Percentiles rank a stretch among this genome's conserved stretches.
Conservation (phyloP, 2,797 vertebrate genomes). For the Lutjanus campechanus region DNA sequence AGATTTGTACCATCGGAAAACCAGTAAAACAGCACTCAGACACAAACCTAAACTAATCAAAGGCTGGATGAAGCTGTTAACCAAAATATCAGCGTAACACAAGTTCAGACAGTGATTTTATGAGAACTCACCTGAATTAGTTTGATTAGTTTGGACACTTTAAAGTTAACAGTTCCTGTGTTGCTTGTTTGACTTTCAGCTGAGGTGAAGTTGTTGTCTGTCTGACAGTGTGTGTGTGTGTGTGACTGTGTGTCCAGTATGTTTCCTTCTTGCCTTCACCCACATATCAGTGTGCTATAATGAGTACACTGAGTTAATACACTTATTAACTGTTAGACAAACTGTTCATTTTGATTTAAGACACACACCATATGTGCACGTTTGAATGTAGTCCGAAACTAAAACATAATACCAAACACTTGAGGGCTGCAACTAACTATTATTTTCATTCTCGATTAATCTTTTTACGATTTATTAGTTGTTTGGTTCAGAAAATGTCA, state of each 20-base stretch:
- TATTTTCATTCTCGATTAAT: too few relatives aligned
- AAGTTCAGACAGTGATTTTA: neutral
- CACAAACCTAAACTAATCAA: constrained; percentile 6
- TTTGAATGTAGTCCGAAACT: neutral
- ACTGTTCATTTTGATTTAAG: too few relatives aligned
- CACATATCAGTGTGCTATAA: neutral
- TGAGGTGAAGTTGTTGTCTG: neutral
- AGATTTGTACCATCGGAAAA: neutral
- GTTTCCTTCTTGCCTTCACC: constrained; percentile 19
- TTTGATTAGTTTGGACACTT: neutral
- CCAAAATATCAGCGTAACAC: neutral
- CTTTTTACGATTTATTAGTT: too few relatives aligned
- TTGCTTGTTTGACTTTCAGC: neutral
- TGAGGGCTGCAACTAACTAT: too few relatives aligned
- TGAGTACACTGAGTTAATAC: neutral
- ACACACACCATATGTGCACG: neutral
- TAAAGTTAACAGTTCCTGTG: neutral
- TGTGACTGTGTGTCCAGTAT: neutral
- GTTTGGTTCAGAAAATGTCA: too few relatives aligned
- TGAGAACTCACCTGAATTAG: neutral
- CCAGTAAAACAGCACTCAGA: neutral
- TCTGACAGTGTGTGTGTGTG: neutral
- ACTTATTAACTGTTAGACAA: neutral
- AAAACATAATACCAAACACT: neutral
- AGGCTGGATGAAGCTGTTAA: neutral